phyloP scores from a whole-genome alignment of 2,113 vertebrate species.

The Coreoperca whiteheadi region DNA sequence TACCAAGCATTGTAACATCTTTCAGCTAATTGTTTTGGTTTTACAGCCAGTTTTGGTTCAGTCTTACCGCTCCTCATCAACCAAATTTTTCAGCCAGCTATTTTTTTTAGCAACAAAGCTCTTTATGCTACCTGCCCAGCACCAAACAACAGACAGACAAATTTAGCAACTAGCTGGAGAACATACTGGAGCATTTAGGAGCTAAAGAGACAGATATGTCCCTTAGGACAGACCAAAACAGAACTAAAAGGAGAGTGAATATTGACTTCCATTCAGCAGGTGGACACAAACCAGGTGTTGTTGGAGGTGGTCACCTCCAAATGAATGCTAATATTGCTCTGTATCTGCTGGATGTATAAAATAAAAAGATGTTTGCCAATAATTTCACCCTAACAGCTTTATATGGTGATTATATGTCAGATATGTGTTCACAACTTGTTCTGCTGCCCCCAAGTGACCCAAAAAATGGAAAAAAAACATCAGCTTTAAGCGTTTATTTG shows the following conservation, averaged over 20 bases:
- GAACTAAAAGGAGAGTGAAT: conserved; percentile 1
- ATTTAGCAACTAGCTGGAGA: too few species aligned
- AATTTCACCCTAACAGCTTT: too few species aligned
- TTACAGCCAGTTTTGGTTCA: neutral
- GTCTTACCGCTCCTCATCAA: neutral
- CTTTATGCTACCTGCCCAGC: neutral
- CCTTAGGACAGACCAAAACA: neutral
- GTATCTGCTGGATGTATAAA: too few species aligned
- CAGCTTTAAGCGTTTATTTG: neutral
- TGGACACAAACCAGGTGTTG: neutral
- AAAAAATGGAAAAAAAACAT: neutral
- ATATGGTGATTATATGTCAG: too few species aligned
- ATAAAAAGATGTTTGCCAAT: too few species aligned
- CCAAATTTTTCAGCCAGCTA: neutral
- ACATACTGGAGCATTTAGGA: neutral
- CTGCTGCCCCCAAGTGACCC: too few species aligned
- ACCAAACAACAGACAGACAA: neutral
- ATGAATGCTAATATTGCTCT: too few species aligned
- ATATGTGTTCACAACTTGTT: too few species aligned
- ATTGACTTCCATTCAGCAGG: neutral
- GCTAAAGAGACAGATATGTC: neutral
- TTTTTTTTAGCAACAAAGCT: neutral
- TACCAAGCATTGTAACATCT: neutral
- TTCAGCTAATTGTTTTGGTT: neutral
- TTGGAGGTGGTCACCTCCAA: too few species aligned